Base-by-base conservation (phyloP, 2,113 vertebrate genomes). In the Aplodontia rufa region DNA sequence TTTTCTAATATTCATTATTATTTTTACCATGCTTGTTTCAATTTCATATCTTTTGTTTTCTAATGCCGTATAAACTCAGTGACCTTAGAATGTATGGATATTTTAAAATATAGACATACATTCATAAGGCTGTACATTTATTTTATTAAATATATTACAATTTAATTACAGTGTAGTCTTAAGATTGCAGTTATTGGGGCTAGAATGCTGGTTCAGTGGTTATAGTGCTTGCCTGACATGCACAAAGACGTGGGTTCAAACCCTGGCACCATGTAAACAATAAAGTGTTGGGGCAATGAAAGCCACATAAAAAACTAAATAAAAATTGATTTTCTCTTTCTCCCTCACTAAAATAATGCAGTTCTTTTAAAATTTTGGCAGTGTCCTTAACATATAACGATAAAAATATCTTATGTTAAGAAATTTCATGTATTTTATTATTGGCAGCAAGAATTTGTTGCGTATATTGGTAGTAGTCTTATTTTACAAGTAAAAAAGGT, bases 401-500 rank as follows among this genome's bases (percentile, higher is more conserved):
- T 81, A 89, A 45, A 47, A 95, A 40, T 12, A 85, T 26, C 32
- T 55, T 49, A 28, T 40, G 5, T 62, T 71, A 51, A 71, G 19
- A 6, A 82, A 55, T 37, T 40, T 64, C 30, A 69, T 60, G 24
- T 32, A 45, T 69, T 76, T 69, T 90, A 60, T 53, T 93, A 93
- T 90, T 84, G 35, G 16, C 9, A 87, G 11, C 12, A 94, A 42
- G 37, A 53, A 88, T 87, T 69, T 8, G 19, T 8, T 78, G 2
- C 71, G 35, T 66, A 90, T 78, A 32, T 81, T 69, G 20, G 40
- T 55, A 91, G 32, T 28, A n/a, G 17, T 69, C 60, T 40, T 97
- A 98, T 97, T 49, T 55, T 90, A 35, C 40, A 93, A 80, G 42
- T 16, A 45, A 88, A 93, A 68, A 17, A 62, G 93, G 28, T 37